These are phyloP conservation scores for Plodia interpunctella DNA, from an alignment of 1,140 invertebrate species.

Conservation along the genomic window DNA sequence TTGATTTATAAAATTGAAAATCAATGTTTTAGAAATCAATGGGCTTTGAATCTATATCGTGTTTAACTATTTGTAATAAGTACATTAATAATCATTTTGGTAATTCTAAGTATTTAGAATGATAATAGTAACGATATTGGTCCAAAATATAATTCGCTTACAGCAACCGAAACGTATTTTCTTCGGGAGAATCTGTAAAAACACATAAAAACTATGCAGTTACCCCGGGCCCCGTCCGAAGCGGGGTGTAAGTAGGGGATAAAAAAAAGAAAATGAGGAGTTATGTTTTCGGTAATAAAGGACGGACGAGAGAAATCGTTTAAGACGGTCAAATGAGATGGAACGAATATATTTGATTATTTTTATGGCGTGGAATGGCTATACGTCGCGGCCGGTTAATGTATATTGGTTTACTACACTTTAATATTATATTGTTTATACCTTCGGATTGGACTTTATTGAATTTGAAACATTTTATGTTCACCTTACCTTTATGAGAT, in stretches of 20 bases:
- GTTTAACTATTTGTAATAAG: no score
- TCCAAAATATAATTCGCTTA: background rate
- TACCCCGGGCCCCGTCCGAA: constrained; percentile 49
- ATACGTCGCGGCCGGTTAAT: constrained; percentile 58
- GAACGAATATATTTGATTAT: constrained; percentile 77
- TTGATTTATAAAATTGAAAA: no score
- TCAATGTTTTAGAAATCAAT: no score
- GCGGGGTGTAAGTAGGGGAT: constrained; percentile 64
- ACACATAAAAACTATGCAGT: constrained; percentile 43
- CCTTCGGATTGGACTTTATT: constrained; percentile 9
- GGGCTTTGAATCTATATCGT: no score
- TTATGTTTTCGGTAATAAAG: constrained; percentile 76
- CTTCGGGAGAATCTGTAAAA: constrained; percentile 5
- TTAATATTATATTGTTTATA: constrained; percentile 59
- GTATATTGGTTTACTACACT: constrained; percentile 70
- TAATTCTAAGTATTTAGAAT: no score
- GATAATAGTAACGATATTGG: background rate
- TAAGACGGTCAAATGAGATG: constrained; percentile 76
- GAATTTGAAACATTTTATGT: constrained; percentile 1
- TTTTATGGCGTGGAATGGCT: constrained; percentile 72
- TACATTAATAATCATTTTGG: no score
- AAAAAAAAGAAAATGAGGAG: constrained; percentile 75
- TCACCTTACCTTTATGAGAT: constrained; percentile 1
- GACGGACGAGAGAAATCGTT: constrained; percentile 76
- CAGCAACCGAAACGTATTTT: background rate